Evolutionary conservation across 2,113 vertebrate genomes (phyloP).

Genomic region (Ondatra zibethicus): DNA sequence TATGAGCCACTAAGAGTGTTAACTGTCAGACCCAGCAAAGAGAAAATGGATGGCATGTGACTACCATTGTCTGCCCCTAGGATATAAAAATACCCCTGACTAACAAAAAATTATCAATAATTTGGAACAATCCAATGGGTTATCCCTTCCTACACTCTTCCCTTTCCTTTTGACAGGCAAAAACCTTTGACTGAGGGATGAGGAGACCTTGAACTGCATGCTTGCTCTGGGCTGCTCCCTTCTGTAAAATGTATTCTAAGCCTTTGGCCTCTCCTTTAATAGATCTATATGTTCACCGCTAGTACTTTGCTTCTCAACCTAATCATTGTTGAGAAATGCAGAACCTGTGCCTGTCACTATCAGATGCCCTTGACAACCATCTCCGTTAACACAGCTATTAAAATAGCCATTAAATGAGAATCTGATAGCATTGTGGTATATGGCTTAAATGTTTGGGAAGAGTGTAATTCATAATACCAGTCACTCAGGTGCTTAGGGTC

Average conservation of each 20-base stretch:
- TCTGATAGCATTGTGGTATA: neutral
- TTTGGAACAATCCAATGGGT: neutral
- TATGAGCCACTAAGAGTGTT: neutral
- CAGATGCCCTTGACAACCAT: neutral
- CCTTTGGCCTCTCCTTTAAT: neutral
- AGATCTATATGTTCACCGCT: neutral
- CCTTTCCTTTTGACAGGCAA: neutral
- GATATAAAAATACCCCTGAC: neutral
- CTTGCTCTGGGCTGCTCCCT: neutral
- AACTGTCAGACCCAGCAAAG: neutral
- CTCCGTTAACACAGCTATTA: neutral
- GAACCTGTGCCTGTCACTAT: neutral
- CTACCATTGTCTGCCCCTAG: neutral
- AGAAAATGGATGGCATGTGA: neutral
- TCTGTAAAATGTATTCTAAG: neutral
- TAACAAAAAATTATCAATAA: neutral
- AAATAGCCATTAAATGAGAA: neutral
- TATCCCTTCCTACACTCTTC: neutral
- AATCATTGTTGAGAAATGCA: neutral
- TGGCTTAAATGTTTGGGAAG: neutral
- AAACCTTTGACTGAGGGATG: neutral
- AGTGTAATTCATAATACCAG: neutral
- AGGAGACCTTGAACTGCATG: neutral
- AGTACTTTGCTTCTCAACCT: neutral
- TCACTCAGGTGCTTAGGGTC: neutral